Conservation (phyloP, 2,888 invertebrate genomes). For the Fissipunctia ypsillon region DNA sequence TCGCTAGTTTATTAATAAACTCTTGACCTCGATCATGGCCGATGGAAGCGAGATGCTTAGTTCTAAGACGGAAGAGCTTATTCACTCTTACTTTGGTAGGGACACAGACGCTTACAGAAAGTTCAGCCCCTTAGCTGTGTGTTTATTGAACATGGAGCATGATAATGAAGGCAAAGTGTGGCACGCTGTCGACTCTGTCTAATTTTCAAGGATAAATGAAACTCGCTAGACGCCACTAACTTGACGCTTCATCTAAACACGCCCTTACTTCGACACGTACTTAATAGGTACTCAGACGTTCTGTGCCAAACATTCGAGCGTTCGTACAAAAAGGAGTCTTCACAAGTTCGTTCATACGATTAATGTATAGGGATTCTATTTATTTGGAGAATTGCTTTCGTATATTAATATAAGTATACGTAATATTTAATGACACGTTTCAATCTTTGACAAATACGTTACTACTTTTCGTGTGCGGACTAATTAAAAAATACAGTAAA, state of each 20-base stretch:
- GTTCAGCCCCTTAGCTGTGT: neutral
- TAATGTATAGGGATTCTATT: slow-evolving; percentile 37
- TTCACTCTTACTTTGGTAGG: neutral
- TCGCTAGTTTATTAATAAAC: neutral
- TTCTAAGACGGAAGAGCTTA: neutral
- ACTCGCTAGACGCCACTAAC: neutral
- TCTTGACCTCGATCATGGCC: neutral
- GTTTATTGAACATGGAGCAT: no score
- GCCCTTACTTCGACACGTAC: slow-evolving; percentile 27
- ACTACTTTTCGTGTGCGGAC: neutral
- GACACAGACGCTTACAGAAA: neutral
- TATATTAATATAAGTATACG: no score
- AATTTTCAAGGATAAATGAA: neutral
- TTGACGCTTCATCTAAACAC: neutral
- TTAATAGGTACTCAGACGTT: slow-evolving; percentile 23
- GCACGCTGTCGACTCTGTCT: neutral
- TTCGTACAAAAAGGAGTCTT: slow-evolving; percentile 40
- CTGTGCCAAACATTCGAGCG: slow-evolving; percentile 15
- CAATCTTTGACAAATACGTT: neutral
- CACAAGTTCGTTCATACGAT: slow-evolving; percentile 7
- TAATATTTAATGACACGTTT: neutral
- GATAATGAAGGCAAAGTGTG: neutral
- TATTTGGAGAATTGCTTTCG: slow-evolving; percentile 27
- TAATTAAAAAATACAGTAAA: no score
- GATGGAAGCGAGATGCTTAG: neutral